phyloP scores from a whole-genome alignment of 2,888 invertebrate species.

The Ommatoiulus sabulosus region DNA sequence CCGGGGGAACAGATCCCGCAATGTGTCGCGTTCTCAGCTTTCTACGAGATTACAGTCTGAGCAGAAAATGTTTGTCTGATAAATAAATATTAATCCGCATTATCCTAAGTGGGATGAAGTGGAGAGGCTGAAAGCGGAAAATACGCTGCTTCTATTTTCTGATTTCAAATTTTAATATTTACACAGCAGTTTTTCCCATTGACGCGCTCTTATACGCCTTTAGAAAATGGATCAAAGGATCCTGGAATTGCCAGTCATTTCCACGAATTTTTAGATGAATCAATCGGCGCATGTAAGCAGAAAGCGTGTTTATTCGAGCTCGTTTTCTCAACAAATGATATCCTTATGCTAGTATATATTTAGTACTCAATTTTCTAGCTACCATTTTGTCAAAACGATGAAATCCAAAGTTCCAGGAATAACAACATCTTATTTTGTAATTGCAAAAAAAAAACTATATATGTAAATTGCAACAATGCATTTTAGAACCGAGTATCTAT shows the following conservation, averaged over 20 bases:
- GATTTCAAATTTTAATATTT: conserved; percentile 42
- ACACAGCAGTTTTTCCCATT: background rate
- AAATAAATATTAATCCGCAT: conserved; percentile 54
- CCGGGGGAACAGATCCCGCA: background rate
- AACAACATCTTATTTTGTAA: background rate
- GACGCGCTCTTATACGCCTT: background rate
- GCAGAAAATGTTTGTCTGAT: conserved; percentile 45
- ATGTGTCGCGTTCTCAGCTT: conserved; percentile 51
- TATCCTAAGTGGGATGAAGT: conserved; percentile 52
- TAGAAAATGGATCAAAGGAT: background rate
- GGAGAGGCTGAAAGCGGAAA: conserved; percentile 23
- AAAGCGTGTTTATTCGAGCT: background rate
- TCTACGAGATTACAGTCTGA: conserved; percentile 42
- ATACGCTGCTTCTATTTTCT: background rate
- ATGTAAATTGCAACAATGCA: background rate
- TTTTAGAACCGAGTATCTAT: background rate
- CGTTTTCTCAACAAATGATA: too few species aligned
- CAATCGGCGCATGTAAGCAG: background rate
- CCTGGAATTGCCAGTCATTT: conserved; percentile 4
- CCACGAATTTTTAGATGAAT: conserved; percentile 13
- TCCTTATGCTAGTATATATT: too few species aligned
- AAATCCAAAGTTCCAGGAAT: background rate
- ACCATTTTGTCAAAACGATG: background rate
- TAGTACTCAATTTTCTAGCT: background rate
- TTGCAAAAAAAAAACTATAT: background rate